These are phyloP conservation scores for Mythimna pallens DNA, from an alignment of 2,888 invertebrate species.

Conservation along the genomic window DNA sequence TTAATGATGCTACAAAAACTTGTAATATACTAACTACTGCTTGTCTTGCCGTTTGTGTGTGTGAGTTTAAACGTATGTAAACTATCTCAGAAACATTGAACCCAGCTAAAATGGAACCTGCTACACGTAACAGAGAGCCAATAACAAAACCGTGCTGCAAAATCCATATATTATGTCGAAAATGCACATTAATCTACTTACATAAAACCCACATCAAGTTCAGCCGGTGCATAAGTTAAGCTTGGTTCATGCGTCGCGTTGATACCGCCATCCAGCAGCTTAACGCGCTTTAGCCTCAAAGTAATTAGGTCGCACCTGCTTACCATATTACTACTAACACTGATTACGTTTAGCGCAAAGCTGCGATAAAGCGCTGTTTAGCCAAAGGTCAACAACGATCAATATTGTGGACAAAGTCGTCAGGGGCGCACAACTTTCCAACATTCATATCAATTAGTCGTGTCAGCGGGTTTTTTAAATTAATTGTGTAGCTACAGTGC, in stretches of 20 bases:
- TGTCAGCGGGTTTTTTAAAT: conserved; percentile 9
- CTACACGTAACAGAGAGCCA: background rate
- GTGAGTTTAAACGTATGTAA: too few species aligned
- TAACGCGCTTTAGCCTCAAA: conserved; percentile 35
- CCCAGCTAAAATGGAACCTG: background rate
- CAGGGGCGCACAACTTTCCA: conserved; percentile 35
- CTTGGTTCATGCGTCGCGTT: conserved; percentile 15
- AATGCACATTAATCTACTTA: background rate
- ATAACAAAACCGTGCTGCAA: background rate
- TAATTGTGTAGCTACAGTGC: background rate
- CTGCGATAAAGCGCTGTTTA: conserved; percentile 39
- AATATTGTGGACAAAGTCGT: conserved; percentile 26
- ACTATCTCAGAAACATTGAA: background rate
- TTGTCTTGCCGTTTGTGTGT: too few species aligned
- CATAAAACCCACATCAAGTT: conserved; percentile 24
- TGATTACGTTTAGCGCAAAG: conserved; percentile 28
- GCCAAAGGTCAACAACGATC: conserved; percentile 29
- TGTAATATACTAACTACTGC: too few species aligned
- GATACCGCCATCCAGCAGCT: conserved; percentile 37
- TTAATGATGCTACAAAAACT: too few species aligned
- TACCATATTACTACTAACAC: conserved; percentile 41
- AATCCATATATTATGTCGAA: background rate
- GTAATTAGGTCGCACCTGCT: conserved; percentile 46
- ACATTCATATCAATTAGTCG: conserved; percentile 19
- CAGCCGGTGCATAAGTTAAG: conserved; percentile 24